A percentile compares a stretch with the other conserved stretches of the same genome.
Conservation (phyloP, 2,888 invertebrate genomes). For the Dendrolimus houi region DNA sequence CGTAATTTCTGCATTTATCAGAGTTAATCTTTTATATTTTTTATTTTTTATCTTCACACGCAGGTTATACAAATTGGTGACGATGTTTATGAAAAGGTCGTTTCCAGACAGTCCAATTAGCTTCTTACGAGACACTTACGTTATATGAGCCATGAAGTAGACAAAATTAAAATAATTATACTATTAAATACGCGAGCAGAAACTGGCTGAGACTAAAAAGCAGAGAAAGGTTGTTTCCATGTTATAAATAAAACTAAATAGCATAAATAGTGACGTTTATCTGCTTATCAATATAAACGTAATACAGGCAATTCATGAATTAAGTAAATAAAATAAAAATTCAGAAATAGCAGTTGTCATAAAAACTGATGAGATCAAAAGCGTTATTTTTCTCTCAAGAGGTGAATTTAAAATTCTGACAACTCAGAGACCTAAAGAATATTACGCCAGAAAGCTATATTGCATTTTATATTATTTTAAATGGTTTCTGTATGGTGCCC, state of each 20-base stretch:
- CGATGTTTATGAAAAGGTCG: slow-evolving; percentile 18
- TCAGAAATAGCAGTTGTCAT: slow-evolving; percentile 13
- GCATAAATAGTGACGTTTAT: slow-evolving; percentile 9
- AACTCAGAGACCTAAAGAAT: neutral
- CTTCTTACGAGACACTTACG: slow-evolving; percentile 33
- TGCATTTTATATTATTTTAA: neutral
- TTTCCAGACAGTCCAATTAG: slow-evolving; percentile 27
- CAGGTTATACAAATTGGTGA: neutral
- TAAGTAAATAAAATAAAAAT: slow-evolving; percentile 10
- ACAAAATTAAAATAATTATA: slow-evolving; percentile 25
- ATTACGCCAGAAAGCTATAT: neutral
- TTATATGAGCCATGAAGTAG: slow-evolving; percentile 35
- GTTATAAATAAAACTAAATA: slow-evolving; percentile 7
- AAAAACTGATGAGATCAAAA: slow-evolving; percentile 19
- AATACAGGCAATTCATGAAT: slow-evolving; percentile 5
- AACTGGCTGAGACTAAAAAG: slow-evolving; percentile 9
- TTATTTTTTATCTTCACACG: neutral
- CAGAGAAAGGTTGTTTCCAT: neutral
- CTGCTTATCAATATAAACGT: slow-evolving; percentile 13
- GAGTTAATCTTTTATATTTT: too few species aligned
- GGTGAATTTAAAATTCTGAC: neutral
- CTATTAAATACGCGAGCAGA: neutral
- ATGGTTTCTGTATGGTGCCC: too few species aligned
- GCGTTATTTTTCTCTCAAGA: slow-evolving; percentile 2
- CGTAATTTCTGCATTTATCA: neutral